Conservation (phyloP, 2,797 vertebrate species). For the Pyrrhura leucotis region DNA sequence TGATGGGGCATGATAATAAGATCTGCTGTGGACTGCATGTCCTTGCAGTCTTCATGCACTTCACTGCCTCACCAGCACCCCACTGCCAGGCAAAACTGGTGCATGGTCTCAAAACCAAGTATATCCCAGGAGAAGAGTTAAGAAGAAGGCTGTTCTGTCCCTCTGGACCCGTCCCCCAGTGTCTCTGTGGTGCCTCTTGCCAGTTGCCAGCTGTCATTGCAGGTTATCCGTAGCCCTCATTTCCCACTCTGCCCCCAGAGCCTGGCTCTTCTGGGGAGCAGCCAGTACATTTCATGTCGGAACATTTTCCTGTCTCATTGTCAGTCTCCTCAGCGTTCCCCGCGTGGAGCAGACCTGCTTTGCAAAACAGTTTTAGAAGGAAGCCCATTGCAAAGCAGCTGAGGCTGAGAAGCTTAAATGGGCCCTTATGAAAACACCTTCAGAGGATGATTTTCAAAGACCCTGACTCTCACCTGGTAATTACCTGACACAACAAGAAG, state of each 20-base stretch:
- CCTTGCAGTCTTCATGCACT: not conserved
- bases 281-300: fast-evolving
- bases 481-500: not conserved
- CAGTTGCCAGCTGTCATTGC: fast-evolving
- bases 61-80: not conserved
- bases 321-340: not conserved
- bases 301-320: fast-evolving
- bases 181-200: not conserved
- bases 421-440: not conserved
- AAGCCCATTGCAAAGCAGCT: not conserved
- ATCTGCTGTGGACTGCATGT: not conserved
- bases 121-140: not conserved
- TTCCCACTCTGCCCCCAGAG: fast-evolving
- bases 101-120: not conserved
- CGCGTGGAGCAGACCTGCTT: fast-evolving
- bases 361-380: not conserved
- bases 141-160: not conserved
- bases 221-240: fast-evolving
- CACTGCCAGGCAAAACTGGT: not conserved
- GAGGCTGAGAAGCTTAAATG: not conserved
- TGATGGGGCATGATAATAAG: not conserved
- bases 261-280: not conserved
- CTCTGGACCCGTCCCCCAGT: not conserved
- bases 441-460: not conserved
- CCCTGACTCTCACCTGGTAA: not conserved